These are phyloP conservation scores for Pundamilia nyererei DNA, from an alignment of 2,113 vertebrate species.

Conservation along the genomic window DNA sequence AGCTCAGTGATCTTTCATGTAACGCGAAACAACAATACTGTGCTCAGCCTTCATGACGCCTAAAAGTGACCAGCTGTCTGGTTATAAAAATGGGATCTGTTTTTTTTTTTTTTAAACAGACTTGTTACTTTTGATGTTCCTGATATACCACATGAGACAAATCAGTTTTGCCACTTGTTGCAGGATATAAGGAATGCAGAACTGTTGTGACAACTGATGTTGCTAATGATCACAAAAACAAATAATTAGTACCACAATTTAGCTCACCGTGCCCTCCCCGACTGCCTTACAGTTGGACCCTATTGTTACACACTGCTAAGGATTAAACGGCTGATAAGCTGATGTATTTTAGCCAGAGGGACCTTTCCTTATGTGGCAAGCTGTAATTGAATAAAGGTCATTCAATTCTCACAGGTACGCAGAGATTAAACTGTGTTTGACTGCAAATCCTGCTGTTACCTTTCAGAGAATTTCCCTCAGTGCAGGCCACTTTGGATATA, in stretches of 20 bases:
- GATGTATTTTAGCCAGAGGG: not conserved
- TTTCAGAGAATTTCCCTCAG: not conserved
- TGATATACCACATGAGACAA: not conserved
- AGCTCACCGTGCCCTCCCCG: not conserved
- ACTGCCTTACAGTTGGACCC: not conserved
- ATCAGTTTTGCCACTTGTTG: not conserved
- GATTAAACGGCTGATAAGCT: not conserved
- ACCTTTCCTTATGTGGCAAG: not conserved
- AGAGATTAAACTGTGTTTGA: not conserved
- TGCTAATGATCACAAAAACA: not conserved
- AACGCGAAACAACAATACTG: not conserved
- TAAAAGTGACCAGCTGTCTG: not conserved
- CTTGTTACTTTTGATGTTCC: not conserved
- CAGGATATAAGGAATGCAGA: not conserved
- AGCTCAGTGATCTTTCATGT: not conserved
- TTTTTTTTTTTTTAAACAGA: not conserved
- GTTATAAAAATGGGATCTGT: not conserved
- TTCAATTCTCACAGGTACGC: not conserved
- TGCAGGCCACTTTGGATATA: not conserved
- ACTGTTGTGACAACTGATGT: not conserved
- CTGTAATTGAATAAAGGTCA: not conserved
- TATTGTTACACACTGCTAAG: not conserved
- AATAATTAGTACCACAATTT: not conserved
- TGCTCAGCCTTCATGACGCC: not conserved
- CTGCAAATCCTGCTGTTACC: not conserved